Conservation (phyloP, 2,113 vertebrate species). For the Micronisus gabar region DNA sequence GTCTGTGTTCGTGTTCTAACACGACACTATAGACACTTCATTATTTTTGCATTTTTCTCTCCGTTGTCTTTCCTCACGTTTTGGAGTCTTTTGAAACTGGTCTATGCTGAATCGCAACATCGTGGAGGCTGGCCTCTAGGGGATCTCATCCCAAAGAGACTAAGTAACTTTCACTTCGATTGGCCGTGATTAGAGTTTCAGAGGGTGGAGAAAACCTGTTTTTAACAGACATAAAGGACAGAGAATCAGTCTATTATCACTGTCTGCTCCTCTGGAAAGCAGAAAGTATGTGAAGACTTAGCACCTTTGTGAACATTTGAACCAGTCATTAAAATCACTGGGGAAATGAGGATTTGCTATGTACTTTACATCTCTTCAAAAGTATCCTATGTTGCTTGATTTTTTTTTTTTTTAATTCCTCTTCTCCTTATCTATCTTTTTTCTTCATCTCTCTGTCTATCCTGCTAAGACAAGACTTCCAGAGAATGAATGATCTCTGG, state of each 20-base stretch:
- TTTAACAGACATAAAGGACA: neutral
- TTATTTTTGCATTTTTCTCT: neutral
- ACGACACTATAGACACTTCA: neutral
- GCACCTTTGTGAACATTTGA: neutral
- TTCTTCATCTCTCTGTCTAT: neutral
- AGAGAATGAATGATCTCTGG: neutral
- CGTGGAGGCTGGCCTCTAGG: neutral
- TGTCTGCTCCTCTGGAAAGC: neutral
- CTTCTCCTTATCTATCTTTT: neutral
- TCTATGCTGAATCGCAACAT: neutral
- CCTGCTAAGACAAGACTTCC: neutral
- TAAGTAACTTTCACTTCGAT: neutral
- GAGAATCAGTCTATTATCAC: rapidly evolving
- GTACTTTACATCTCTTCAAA: neutral
- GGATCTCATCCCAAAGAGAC: neutral
- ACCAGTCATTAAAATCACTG: neutral
- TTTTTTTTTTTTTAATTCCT: neutral
- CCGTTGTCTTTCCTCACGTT: neutral
- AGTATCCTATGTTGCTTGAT: neutral
- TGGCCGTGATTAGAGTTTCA: neutral
- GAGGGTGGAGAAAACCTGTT: neutral
- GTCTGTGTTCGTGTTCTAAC: rapidly evolving
- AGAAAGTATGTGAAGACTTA: neutral
- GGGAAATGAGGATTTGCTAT: neutral
- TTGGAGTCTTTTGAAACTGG: neutral